phyloP scores from a whole-genome alignment of 2,113 vertebrate genomes.

The Sceloporus undulatus region DNA sequence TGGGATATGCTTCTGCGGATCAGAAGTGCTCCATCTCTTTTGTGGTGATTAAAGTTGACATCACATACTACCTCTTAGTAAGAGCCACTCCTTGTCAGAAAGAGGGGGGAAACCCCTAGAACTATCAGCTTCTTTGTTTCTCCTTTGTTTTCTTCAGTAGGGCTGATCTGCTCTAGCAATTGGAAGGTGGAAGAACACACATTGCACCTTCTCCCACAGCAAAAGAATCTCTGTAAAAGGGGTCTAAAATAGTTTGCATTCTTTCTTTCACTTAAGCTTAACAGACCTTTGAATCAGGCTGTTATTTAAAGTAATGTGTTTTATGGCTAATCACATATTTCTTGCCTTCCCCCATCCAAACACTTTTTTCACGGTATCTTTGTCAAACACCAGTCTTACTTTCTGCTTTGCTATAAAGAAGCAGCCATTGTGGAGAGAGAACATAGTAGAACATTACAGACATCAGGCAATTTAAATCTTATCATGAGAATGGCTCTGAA shows the following conservation, averaged over 20 bases:
- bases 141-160: not conserved
- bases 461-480: not conserved
- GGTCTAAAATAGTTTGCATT: not conserved
- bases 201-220: not conserved
- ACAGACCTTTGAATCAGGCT: not conserved
- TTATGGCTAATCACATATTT: slow-evolving; percentile 4
- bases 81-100: not conserved
- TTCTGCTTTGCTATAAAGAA: not conserved
- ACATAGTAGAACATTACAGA: fast-evolving
- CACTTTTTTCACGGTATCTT: not conserved
- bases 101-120: not conserved
- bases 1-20: not conserved
- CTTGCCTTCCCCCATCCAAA: not conserved
- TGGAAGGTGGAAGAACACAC: not conserved
- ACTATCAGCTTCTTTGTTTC: not conserved
- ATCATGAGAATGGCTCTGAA: not conserved
- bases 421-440: not conserved
- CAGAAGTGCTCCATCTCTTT: not conserved
- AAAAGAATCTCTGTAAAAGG: not conserved
- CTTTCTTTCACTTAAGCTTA: not conserved
- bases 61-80: not conserved
- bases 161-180: not conserved
- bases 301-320: slow-evolving; percentile 19
- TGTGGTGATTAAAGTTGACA: not conserved
- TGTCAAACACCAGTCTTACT: slow-evolving; percentile 1